These are phyloP conservation scores for Takifugu ocellatus DNA, from an alignment of 2,797 vertebrate species.

Conservation along the genomic window DNA sequence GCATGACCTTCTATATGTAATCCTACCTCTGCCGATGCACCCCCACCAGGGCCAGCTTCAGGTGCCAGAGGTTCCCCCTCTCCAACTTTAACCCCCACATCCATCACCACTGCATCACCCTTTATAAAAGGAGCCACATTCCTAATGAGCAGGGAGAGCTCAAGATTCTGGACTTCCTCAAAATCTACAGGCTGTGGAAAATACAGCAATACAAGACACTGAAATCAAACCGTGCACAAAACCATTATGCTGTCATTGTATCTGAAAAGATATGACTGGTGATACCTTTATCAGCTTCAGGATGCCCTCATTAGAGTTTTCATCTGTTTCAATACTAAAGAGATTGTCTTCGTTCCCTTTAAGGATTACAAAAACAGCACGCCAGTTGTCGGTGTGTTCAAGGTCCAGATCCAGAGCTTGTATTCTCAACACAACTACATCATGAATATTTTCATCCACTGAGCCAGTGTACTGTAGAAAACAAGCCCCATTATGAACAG, in stretches of 20 bases:
- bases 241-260: too few species aligned
- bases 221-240: neutral
- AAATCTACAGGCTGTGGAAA: constrained; percentile 81
- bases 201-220: neutral
- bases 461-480: constrained; percentile 75
- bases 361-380: constrained; percentile 78
- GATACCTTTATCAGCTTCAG: constrained; percentile 88
- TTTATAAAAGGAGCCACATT: constrained; percentile 86
- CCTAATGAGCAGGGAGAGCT: constrained; percentile 80
- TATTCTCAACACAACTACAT: constrained; percentile 84
- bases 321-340: constrained; percentile 85
- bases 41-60: constrained; percentile 35
- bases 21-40: fast-evolving
- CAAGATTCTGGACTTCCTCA: constrained; percentile 79
- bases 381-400: constrained; percentile 84
- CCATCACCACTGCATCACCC: constrained; percentile 49
- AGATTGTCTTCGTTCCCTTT: constrained; percentile 83
- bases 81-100: constrained; percentile 60
- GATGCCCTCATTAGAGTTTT: constrained; percentile 86
- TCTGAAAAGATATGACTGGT: neutral
- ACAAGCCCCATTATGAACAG: neutral
- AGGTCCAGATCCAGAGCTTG: constrained; percentile 85
- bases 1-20: fast-evolving
- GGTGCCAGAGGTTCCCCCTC: constrained; percentile 49
- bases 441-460: constrained; percentile 83